phyloP scores from a whole-genome alignment of 2,113 vertebrate species.

The Sceloporus tristichus region DNA sequence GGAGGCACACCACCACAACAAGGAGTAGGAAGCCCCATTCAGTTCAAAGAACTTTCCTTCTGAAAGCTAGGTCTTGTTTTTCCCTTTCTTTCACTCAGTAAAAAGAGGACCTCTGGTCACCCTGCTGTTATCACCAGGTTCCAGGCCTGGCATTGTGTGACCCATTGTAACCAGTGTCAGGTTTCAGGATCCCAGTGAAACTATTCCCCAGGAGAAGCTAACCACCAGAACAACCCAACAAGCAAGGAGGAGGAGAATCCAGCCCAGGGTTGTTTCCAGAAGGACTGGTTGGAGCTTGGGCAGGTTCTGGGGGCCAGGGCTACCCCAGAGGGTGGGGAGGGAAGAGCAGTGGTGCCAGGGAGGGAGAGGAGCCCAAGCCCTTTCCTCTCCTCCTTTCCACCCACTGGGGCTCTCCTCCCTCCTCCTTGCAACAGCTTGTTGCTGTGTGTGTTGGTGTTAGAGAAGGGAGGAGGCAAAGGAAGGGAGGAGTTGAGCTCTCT shows the following conservation, averaged over 20 bases:
- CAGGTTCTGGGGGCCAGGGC: too few relatives aligned
- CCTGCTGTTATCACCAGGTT: too few relatives aligned
- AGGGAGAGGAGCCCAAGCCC: background rate
- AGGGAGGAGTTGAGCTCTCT: constrained; percentile 42
- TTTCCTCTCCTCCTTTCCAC: background rate
- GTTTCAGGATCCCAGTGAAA: constrained; percentile 3
- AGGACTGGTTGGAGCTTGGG: background rate
- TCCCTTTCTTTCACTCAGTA: too few relatives aligned
- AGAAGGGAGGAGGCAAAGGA: constrained; percentile 20
- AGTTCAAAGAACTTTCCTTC: too few relatives aligned
- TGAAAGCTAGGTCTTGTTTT: too few relatives aligned
- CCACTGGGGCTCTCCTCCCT: background rate
- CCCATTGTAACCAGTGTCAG: background rate
- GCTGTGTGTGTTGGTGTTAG: constrained; percentile 52
- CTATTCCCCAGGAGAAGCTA: background rate
- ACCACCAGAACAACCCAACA: too few relatives aligned
- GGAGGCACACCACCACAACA: too few relatives aligned
- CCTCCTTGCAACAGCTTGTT: constrained; percentile 44
- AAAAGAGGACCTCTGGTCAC: too few relatives aligned
- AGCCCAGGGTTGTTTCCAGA: background rate
- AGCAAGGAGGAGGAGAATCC: background rate
- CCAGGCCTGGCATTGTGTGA: background rate
- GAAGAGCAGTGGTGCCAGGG: constrained; percentile 6
- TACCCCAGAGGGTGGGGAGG: background rate
- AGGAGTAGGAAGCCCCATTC: too few relatives aligned